A percentile compares a stretch with the other conserved stretches of the same genome.
Conservation (phyloP, 2,113 vertebrate species). For the Ariopsis seemanni region DNA sequence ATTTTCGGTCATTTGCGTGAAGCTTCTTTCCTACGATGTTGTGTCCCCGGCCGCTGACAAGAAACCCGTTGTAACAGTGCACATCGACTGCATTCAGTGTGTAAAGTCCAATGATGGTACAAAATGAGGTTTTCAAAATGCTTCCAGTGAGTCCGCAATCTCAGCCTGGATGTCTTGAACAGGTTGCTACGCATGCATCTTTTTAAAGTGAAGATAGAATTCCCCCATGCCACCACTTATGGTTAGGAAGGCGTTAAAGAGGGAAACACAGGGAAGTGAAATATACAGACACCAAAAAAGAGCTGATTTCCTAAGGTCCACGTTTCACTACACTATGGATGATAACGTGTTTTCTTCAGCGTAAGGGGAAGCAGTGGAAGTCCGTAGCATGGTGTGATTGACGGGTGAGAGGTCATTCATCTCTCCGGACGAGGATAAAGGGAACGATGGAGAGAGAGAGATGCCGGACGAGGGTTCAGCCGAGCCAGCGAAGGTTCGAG, state of each 20-base stretch:
- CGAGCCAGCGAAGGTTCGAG: slow-evolving; percentile 90
- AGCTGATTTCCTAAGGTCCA: not conserved
- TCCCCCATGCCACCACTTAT: not conserved
- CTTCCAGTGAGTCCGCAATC: slow-evolving; percentile 58
- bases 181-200: slow-evolving; percentile 69
- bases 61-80: slow-evolving; percentile 54
- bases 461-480: slow-evolving; percentile 95
- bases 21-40: slow-evolving; percentile 7
- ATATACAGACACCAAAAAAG: slow-evolving; percentile 17
- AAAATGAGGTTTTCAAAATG: slow-evolving; percentile 54
- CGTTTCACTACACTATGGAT: slow-evolving; percentile 69
- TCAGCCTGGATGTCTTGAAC: slow-evolving; percentile 49
- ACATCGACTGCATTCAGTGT: slow-evolving; percentile 62
- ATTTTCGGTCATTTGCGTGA: slow-evolving; percentile 30
- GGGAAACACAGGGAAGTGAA: not conserved
- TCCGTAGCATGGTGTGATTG: slow-evolving; percentile 82
- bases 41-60: slow-evolving; percentile 69
- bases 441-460: slow-evolving; percentile 94
- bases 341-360: slow-evolving; percentile 76
- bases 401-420: slow-evolving; percentile 91
- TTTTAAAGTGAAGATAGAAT: slow-evolving; percentile 18
- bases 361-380: slow-evolving; percentile 84
- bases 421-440: slow-evolving; percentile 94
- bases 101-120: slow-evolving; percentile 56
- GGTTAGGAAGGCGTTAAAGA: not conserved